Base-by-base conservation (phyloP, 2,797 vertebrate genomes). In the Balearica regulorum region DNA sequence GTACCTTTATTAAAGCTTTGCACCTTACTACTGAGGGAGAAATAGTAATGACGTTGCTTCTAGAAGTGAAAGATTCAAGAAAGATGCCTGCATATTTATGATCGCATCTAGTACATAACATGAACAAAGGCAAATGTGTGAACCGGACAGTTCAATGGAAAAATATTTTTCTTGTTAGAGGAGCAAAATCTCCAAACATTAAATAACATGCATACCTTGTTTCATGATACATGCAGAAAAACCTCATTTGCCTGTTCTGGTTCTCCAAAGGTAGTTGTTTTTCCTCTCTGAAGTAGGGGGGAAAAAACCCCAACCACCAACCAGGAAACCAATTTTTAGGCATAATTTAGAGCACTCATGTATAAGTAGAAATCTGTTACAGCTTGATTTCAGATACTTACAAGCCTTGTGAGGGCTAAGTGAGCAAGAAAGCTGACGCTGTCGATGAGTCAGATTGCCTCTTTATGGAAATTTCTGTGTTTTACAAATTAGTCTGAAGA, bases 401-500 rank as follows among this genome's bases (percentile, higher is more conserved):
- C 0, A 76, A 89, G 41, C 21, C 33, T 66, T 65, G 15, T 54
- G 79, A 85, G 48, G 54, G 55, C 6, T 46, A 17, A 86, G 6
- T 31, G 26, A 73, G 39, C 58, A 83, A 85, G 55, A 89, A 93
- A 46, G 93, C 82, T 95, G 87, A 75, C n/a, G 76, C n/a, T 41
- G 20, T 78, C 43, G 57, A 90, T 86, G 80, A 93, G 71, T 95
- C 82, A 89, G 49, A 91, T 87, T 10, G 49, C 51, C 20, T 90
- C 43, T 87, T 82, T 31, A 48, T 58, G 64, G 49, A 76, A 79
- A 57, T 91, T 33, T 89, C 61, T 78, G 46, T 83, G 41, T 91
- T 94, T 93, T 79, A 73, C 43, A 80, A 85, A 89, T 84, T 72
- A 85, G 29, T 61, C 33, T 88, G 72, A 90, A 29, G 71, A 85